phyloP scores from a whole-genome alignment of 2,113 vertebrate species.

The Forbesichthys papilliferus region DNA sequence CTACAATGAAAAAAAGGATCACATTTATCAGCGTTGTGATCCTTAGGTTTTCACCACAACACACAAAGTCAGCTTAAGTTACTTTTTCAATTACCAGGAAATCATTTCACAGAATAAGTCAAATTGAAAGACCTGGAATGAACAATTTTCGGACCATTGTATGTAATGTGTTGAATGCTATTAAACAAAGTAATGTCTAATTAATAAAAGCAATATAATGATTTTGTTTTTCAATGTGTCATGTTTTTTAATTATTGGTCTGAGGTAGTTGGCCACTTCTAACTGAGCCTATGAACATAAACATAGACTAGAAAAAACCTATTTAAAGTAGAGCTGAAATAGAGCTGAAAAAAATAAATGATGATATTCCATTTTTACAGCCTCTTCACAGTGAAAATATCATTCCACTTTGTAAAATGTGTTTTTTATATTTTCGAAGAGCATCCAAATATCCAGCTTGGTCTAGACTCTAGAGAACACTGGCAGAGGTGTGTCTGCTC shows the following conservation, averaged over 20 bases:
- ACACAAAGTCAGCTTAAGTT: neutral
- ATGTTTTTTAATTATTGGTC: no score
- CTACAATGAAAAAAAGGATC: conserved; percentile 6
- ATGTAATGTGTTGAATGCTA: no score
- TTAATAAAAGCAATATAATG: neutral
- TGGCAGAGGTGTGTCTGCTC: conserved; percentile 13
- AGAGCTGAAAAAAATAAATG: neutral
- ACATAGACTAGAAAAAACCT: neutral
- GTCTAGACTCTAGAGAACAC: conserved; percentile 15
- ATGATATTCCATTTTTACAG: no score
- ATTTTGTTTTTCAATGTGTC: neutral
- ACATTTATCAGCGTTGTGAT: conserved; percentile 20
- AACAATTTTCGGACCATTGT: neutral
- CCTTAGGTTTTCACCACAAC: neutral
- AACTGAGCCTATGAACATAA: conserved; percentile 8
- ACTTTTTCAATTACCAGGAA: neutral
- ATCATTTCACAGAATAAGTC: neutral
- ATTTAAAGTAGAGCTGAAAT: neutral
- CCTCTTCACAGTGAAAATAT: no score
- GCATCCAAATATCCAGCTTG: conserved; percentile 2
- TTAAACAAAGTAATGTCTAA: no score
- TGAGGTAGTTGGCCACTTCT: conserved; percentile 25
- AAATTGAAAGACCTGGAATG: neutral
- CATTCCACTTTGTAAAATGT: no score
- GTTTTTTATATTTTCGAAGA: conserved; percentile 11